Percentiles rank a stretch among this genome's conserved stretches.
These are phyloP conservation scores for Botia almorhae DNA, from an alignment of 2,797 vertebrate genomes.

Conservation along the genomic window DNA sequence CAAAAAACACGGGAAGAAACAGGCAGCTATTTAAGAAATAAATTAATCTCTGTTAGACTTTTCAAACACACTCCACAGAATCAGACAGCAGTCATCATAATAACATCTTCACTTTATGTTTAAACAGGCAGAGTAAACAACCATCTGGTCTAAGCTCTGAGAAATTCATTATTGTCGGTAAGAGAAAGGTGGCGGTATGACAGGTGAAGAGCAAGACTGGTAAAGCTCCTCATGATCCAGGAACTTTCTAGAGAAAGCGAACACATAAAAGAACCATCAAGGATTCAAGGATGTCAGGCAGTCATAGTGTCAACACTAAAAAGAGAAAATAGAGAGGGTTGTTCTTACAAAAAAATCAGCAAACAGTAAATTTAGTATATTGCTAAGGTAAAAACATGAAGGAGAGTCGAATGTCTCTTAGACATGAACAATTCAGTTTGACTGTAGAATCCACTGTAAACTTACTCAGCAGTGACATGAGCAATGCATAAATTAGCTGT, in stretches of 20 bases:
- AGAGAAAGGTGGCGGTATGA: background rate
- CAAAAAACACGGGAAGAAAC: conserved; percentile 7
- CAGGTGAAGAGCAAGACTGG: background rate
- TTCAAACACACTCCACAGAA: conserved; percentile 24
- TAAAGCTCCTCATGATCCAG: background rate
- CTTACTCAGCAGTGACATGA: background rate
- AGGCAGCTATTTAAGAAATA: conserved; percentile 50
- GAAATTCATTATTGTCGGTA: background rate
- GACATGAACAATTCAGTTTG: conserved; percentile 6
- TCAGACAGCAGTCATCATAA: conserved; percentile 3
- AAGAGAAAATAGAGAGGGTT: background rate
- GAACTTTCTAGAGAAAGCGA: background rate
- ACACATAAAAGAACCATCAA: background rate
- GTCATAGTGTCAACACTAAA: background rate
- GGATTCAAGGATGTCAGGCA: background rate
- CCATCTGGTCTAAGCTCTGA: background rate
- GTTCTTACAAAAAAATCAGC: conserved; percentile 3
- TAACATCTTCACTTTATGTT: background rate
- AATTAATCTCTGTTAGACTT: conserved; percentile 53
- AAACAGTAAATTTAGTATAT: background rate
- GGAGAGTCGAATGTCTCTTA: background rate
- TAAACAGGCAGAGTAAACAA: conserved; percentile 5
- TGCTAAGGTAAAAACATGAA: background rate
- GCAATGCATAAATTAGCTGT: background rate
- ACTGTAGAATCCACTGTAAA: background rate